Base-by-base conservation (phyloP, 2,888 invertebrate species). In the Shargacucullia verbasci region DNA sequence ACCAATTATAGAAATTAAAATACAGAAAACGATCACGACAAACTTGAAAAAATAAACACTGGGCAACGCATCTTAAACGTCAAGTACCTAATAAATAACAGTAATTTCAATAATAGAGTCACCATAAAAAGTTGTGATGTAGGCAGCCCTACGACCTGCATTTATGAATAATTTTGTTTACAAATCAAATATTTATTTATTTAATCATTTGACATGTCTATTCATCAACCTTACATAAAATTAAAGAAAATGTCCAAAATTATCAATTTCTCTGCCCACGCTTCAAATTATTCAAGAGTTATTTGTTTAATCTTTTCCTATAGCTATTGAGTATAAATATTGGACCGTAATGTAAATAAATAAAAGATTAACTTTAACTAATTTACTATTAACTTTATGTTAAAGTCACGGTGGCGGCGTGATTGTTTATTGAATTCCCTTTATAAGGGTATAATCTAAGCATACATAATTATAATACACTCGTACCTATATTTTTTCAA, bases 241-340 rank as follows among this genome's bases (percentile, higher is more conserved):
- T 27, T 29, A 39, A 45, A 33, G 25, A 20, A 47, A 57, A 38
- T 46, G 20, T 4, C 46, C 3, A 57, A 34, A 34, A 46, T 52
- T 38, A 35, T 35, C 31, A 39, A 65, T 72, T 63, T 66, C 56
- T 44, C 29, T 55, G 27, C 58, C 56, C 39, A 65, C 44, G 14
- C 8, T 15, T 48, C 12, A 63, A 63, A 59, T 58, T 52, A 52
- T 59, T 34, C 20, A 11, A 37, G n/a, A 40, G 29, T 56, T 50
- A 49, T 71, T 59, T 59, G 59, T 64, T 60, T 55, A 70, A 62
- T 67, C 55, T 70, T 73, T 79, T 71, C 67, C 44, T 63, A 66
- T 70, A 70, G 47, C 66, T 45, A 72, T 75, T 76, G 67, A 74
- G 65, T 78, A 70, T 71, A 75, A 80, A 76, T 79, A 31, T 54